A percentile compares a stretch with the other conserved stretches of the same genome.
phyloP scores from a whole-genome alignment of 2,888 invertebrate species.

The Macrosoma leucophasiata region DNA sequence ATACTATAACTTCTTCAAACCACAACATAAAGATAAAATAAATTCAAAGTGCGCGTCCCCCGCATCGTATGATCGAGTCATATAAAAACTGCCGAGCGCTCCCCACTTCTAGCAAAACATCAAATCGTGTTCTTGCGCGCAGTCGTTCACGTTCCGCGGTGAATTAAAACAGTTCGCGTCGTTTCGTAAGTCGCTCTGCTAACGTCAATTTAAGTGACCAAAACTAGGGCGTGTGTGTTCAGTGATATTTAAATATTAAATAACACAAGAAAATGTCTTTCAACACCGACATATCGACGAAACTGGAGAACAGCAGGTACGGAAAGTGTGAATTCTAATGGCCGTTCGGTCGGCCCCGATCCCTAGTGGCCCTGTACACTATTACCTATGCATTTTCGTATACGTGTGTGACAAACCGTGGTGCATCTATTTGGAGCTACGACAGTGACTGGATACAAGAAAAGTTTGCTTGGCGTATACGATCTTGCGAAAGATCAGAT shows the following conservation, averaged over 20 bases:
- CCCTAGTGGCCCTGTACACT: slow-evolving; percentile 29
- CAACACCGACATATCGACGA: slow-evolving; percentile 67
- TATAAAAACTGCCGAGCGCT: slow-evolving; percentile 59
- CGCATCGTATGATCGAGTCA: slow-evolving; percentile 70
- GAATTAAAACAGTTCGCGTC: slow-evolving; percentile 46
- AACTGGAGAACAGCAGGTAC: slow-evolving; percentile 75
- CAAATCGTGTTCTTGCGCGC: slow-evolving; percentile 43
- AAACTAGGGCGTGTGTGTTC: slow-evolving; percentile 64
- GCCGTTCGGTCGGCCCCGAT: slow-evolving; percentile 30
- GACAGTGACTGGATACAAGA: too few species aligned
- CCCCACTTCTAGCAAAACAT: slow-evolving; percentile 67
- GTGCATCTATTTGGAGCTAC: background rate
- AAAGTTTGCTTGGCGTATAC: too few species aligned
- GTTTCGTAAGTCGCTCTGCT: slow-evolving; percentile 52
- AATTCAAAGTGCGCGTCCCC: slow-evolving; percentile 54
- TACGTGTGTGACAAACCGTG: background rate
- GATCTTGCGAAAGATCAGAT: slow-evolving; percentile 28
- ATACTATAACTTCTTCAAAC: slow-evolving; percentile 32
- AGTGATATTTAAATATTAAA: slow-evolving; percentile 69
- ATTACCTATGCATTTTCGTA: slow-evolving; percentile 7
- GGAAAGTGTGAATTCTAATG: slow-evolving; percentile 38
- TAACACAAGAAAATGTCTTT: slow-evolving; percentile 71
- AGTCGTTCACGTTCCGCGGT: slow-evolving; percentile 46
- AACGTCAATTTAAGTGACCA: slow-evolving; percentile 54
- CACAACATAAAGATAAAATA: slow-evolving; percentile 39